Conservation (phyloP, 2,888 invertebrate genomes). For the Meteorus cinctellus region DNA sequence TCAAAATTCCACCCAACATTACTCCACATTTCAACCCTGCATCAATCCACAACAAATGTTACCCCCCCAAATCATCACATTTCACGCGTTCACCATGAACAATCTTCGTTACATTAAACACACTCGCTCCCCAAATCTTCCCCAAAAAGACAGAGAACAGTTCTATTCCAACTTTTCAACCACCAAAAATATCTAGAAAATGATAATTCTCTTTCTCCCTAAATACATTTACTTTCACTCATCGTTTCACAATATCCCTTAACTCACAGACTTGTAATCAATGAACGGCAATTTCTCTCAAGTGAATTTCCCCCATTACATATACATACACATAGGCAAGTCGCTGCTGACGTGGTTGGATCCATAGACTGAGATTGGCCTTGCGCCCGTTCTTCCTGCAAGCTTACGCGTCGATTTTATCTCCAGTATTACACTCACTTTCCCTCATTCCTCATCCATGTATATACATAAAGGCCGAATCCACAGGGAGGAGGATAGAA, state of each 20-base stretch:
- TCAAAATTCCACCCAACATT: no score
- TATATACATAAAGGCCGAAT: conserved; percentile 17
- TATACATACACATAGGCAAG: not conserved
- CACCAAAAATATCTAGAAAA: not conserved
- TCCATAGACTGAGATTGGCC: conserved; percentile 31
- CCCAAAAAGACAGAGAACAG: conserved; percentile 1
- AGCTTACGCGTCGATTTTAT: conserved; percentile 40
- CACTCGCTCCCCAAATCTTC: conserved; percentile 35
- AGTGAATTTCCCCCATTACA: conserved; percentile 35
- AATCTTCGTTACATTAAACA: conserved; percentile 42
- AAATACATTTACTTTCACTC: not conserved
- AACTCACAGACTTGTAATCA: conserved; percentile 33
- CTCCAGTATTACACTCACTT: conserved; percentile 25
- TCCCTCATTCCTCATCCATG: conserved; percentile 3
- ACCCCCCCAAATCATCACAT: conserved; percentile 12
- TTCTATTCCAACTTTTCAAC: not conserved
- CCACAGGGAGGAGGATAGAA: not conserved
- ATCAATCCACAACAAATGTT: conserved; percentile 25
- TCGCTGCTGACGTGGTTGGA: conserved; percentile 39
- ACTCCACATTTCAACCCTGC: no score
- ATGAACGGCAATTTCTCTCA: conserved; percentile 40
- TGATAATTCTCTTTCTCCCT: not conserved
- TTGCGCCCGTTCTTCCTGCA: conserved; percentile 19
- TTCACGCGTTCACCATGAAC: conserved; percentile 13
- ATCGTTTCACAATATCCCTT: conserved; percentile 14